Evolutionary conservation across 2,888 invertebrate genomes (phyloP).

Genomic region (Callinectes sapidus): DNA sequence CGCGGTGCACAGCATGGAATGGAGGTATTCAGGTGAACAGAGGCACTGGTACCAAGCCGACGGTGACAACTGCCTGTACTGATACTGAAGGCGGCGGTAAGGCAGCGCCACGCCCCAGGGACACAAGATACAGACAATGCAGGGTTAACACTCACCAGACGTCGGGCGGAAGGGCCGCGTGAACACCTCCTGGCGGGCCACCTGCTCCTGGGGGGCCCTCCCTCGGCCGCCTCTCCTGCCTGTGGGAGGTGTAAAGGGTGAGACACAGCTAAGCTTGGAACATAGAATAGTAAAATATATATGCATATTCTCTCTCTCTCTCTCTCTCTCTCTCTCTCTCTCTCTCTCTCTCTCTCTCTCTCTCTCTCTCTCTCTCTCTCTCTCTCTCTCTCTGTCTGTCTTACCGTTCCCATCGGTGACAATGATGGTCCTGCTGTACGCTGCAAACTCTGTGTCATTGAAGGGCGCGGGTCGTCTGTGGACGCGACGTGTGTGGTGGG

Average conservation of each 20-base stretch:
- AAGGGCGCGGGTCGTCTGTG: neutral
- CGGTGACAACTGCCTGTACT: neutral
- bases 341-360: constrained; percentile 44
- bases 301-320: neutral
- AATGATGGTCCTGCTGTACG: constrained; percentile 43
- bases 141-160: neutral
- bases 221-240: neutral
- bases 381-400: constrained; percentile 31
- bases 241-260: neutral
- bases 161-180: neutral
- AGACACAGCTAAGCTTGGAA: neutral
- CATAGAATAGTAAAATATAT: neutral
- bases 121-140: neutral
- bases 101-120: neutral
- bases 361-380: constrained; percentile 44
- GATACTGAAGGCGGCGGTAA: neutral
- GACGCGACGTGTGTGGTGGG: neutral
- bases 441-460: constrained; percentile 36
- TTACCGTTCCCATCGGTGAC: neutral
- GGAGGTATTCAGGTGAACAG: too few relatives aligned
- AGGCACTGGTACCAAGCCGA: neutral
- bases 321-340: constrained; percentile 38
- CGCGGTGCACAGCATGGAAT: too few relatives aligned
- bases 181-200: neutral
- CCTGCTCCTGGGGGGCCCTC: constrained; percentile 31